Conservation (phyloP, 2,888 invertebrate species). For the Graphium colonna region DNA sequence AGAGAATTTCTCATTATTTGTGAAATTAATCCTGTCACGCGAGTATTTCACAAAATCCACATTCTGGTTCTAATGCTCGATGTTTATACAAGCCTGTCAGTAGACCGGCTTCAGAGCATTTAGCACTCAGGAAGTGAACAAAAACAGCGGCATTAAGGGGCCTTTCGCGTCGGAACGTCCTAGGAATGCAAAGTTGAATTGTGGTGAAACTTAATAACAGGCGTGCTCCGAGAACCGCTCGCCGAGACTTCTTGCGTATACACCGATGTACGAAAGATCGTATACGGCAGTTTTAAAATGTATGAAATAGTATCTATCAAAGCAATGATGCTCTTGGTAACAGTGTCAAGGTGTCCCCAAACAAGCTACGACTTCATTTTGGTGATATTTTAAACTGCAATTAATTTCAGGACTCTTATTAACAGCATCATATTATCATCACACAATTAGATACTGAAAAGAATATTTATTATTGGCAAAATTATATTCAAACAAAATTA, state of each 20-base stretch:
- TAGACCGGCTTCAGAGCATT: constrained; percentile 8
- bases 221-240: constrained; percentile 44
- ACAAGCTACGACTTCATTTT: too few relatives aligned
- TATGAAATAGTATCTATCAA: not conserved
- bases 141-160: constrained; percentile 14
- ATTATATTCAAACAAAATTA: too few relatives aligned
- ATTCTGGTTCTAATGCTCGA: constrained; percentile 1
- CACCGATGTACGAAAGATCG: not conserved
- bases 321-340: not conserved
- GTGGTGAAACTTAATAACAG: constrained; percentile 62
- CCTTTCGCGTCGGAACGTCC: constrained; percentile 26
- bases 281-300: constrained; percentile 5
- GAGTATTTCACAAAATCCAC: not conserved
- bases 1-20: too few relatives aligned
- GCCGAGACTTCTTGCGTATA: constrained; percentile 24
- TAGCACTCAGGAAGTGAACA: constrained; percentile 20
- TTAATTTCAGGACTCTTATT: too few relatives aligned
- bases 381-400: too few relatives aligned
- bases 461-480: too few relatives aligned
- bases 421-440: too few relatives aligned
- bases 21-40: not conserved
- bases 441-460: not conserved
- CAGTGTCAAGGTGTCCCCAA: not conserved
- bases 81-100: constrained; percentile 6
- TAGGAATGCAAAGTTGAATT: constrained; percentile 54